phyloP scores from a whole-genome alignment of 2,113 vertebrate species.

The Nymphicus hollandicus region DNA sequence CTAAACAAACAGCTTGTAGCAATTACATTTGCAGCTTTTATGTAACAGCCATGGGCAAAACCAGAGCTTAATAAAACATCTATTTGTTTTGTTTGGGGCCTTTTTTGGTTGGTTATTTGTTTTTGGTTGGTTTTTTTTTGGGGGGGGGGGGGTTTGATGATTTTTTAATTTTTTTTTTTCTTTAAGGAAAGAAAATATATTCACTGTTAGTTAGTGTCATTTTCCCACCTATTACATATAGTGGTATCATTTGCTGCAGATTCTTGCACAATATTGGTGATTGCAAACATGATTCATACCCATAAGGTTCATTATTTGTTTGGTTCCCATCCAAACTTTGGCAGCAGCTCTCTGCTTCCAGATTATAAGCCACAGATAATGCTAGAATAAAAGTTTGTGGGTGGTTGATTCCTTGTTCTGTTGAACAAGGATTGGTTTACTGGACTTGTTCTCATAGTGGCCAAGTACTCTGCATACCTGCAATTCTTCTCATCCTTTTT shows the following conservation, averaged over 20 bases:
- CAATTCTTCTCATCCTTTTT: not conserved
- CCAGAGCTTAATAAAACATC: not conserved
- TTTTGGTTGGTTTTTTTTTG: not conserved
- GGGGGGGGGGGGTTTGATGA: not conserved
- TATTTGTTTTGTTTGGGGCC: not conserved
- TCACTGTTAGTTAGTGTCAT: not conserved
- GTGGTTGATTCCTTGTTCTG: not conserved
- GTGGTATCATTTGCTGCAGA: not conserved
- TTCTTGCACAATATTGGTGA: not conserved
- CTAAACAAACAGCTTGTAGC: conserved; percentile 13
- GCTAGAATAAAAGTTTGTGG: not conserved
- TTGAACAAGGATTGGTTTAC: not conserved
- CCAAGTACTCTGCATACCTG: not conserved
- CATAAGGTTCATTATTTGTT: not conserved
- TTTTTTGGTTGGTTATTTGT: not conserved
- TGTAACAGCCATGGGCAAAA: not conserved
- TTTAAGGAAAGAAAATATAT: not conserved
- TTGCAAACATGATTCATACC: not conserved
- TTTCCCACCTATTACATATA: not conserved
- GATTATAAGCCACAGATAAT: not conserved
- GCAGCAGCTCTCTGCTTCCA: not conserved
- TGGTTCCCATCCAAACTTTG: not conserved
- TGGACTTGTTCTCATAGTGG: not conserved
- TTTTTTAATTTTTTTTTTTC: not conserved
- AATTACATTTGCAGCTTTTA: conserved; percentile 12